A percentile compares a stretch with the other conserved stretches of the same genome.
Evolutionary conservation across 2,113 vertebrate species (phyloP).

Genomic region (Trinectes maculatus): DNA sequence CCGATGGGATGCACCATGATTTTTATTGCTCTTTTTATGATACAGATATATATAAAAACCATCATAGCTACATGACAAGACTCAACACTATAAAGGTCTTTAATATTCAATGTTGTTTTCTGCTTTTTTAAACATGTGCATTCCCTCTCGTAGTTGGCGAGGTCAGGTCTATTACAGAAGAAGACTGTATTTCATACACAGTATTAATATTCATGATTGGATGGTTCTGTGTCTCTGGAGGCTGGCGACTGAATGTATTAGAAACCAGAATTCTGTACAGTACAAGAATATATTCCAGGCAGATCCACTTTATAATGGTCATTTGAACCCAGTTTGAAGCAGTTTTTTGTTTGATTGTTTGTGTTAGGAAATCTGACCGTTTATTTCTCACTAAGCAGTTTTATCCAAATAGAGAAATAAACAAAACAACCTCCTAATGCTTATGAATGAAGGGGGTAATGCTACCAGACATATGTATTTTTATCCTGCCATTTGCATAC

Average conservation of each 20-base stretch:
- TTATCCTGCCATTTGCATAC: not conserved
- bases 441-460: not conserved
- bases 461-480: not conserved
- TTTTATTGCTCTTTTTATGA: no score
- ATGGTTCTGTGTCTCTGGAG: constrained; percentile 36
- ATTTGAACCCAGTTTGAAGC: not conserved
- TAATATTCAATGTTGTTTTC: no score
- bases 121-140: constrained; percentile 23
- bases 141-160: constrained; percentile 7
- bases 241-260: constrained; percentile 42
- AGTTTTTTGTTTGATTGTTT: not conserved
- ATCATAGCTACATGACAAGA: no score
- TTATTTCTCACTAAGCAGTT: not conserved
- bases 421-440: not conserved
- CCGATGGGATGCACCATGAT: not conserved
- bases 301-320: not conserved
- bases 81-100: no score
- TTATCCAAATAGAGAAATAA: not conserved
- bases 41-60: no score
- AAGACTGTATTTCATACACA: constrained; percentile 36
- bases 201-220: constrained; percentile 56
- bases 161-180: constrained; percentile 29
- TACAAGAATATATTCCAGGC: constrained; percentile 16
- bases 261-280: constrained; percentile 13
- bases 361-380: not conserved